Evolutionary conservation across 1,140 invertebrate species (phyloP).

Genomic region (Trinorchestia longiramus): DNA sequence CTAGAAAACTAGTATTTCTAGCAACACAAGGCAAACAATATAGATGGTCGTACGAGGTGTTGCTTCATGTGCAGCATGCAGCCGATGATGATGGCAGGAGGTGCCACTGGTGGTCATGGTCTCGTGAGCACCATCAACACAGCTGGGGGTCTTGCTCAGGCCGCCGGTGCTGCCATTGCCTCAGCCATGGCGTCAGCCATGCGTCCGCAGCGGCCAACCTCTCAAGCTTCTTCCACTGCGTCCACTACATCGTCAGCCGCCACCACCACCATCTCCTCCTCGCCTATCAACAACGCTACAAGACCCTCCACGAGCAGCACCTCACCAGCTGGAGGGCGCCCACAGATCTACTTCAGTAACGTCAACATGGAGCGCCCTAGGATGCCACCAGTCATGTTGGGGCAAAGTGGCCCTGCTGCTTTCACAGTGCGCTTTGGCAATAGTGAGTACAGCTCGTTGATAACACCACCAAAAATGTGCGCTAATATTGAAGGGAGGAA

Average conservation of each 20-base stretch:
- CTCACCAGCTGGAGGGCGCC: background rate
- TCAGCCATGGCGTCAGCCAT: constrained; percentile 71
- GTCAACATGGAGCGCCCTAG: constrained; percentile 31
- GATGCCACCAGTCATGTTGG: constrained; percentile 1
- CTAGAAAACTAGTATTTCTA: background rate
- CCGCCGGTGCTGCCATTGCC: constrained; percentile 71
- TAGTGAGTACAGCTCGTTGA: background rate
- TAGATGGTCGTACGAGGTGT: background rate
- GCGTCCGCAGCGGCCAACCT: constrained; percentile 51
- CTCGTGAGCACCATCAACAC: constrained; percentile 62
- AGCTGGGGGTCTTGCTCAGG: constrained; percentile 70
- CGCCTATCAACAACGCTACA: constrained; percentile 37
- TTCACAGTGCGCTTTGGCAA: constrained; percentile 5
- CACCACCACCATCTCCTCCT: constrained; percentile 19
- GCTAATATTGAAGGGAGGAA: too few species aligned
- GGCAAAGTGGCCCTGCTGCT: background rate
- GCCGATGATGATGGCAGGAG: constrained; percentile 60
- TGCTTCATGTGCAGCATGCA: constrained; percentile 56
- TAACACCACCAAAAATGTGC: background rate
- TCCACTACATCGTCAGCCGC: constrained; percentile 56
- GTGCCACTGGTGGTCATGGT: constrained; percentile 30
- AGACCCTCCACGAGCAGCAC: background rate
- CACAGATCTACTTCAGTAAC: background rate
- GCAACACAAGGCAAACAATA: background rate
- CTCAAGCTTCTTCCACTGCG: constrained; percentile 57